Evolutionary conservation across 1,140 invertebrate species (phyloP).

Genomic region (Atta cephalotes): DNA sequence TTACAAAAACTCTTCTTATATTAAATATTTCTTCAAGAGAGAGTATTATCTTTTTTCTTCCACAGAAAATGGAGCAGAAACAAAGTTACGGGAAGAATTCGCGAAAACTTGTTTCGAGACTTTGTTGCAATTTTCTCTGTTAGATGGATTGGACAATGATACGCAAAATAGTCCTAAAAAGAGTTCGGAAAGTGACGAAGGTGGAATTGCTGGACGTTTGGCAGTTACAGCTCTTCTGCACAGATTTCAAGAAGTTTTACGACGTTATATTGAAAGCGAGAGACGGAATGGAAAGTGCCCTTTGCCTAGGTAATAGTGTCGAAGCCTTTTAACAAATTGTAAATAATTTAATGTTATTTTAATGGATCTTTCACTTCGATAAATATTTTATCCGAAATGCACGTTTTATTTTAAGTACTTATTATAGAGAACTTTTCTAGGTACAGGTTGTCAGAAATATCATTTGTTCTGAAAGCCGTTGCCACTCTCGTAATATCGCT

Average conservation of each 20-base stretch:
- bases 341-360: background rate
- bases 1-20: background rate
- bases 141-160: slow-evolving; percentile 89
- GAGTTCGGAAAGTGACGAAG: slow-evolving; percentile 83
- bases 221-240: slow-evolving; percentile 96
- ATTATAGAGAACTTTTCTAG: slow-evolving; percentile 87
- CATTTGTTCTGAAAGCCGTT: slow-evolving; percentile 98
- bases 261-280: slow-evolving; percentile 95
- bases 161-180: slow-evolving; percentile 84
- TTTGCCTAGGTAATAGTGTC: slow-evolving; percentile 91
- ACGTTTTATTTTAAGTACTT: slow-evolving; percentile 69
- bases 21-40: slow-evolving; percentile 21
- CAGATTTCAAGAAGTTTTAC: slow-evolving; percentile 96
- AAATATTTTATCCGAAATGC: background rate
- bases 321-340: background rate
- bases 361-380: background rate
- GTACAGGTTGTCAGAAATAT: slow-evolving; percentile 97
- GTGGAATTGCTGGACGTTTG: slow-evolving; percentile 91
- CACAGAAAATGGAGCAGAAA: slow-evolving; percentile 91
- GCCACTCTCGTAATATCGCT: slow-evolving; percentile 96
- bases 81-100: slow-evolving; percentile 96
- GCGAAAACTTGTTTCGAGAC: slow-evolving; percentile 98
- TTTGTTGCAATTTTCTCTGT: slow-evolving; percentile 95
- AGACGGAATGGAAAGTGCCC: slow-evolving; percentile 95
- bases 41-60: slow-evolving; percentile 45